These are phyloP conservation scores for Prietella phreatophila DNA, from an alignment of 2,113 vertebrate species.

Conservation along the genomic window DNA sequence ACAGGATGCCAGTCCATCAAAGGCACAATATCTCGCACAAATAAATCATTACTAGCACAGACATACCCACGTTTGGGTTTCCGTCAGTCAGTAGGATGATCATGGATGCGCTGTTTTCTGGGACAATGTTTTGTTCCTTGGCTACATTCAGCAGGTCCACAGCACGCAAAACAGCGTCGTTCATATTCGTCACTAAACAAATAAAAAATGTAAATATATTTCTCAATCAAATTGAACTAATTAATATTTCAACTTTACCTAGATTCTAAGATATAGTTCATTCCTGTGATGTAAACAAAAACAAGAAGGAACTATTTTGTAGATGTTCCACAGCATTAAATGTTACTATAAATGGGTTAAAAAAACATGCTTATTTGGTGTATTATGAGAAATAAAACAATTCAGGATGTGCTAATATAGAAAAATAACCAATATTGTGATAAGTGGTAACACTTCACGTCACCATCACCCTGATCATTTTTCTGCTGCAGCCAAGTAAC, in stretches of 20 bases:
- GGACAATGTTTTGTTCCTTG: slow-evolving; percentile 46
- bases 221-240: background rate
- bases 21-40: background rate
- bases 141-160: slow-evolving; percentile 58
- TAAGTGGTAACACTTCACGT: too few species aligned
- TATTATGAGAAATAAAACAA: too few species aligned
- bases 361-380: too few species aligned
- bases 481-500: too few species aligned
- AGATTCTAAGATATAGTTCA: background rate
- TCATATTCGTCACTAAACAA: slow-evolving; percentile 68
- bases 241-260: background rate
- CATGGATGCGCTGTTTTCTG: slow-evolving; percentile 67
- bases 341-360: background rate
- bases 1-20: too few species aligned
- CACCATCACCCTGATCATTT: too few species aligned
- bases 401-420: background rate
- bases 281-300: background rate
- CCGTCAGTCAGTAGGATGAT: slow-evolving; percentile 76
- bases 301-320: background rate
- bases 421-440: background rate
- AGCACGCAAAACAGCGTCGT: slow-evolving; percentile 59
- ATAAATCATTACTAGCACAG: background rate
- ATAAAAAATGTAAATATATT: background rate
- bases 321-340: background rate
- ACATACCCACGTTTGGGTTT: slow-evolving; percentile 56